Conservation (phyloP, 2,888 invertebrate genomes). For the Beris morrisii region DNA sequence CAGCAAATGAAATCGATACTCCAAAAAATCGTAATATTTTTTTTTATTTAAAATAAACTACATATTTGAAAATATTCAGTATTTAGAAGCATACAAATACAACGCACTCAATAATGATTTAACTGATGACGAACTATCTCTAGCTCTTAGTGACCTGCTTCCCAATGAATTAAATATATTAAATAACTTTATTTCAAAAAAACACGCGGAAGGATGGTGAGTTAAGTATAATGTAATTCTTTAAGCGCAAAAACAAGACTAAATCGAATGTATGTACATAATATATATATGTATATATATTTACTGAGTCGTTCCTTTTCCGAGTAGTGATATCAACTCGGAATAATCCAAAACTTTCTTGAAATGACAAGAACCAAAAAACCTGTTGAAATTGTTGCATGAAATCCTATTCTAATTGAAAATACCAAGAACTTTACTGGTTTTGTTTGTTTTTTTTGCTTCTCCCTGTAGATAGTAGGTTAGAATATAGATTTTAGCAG, state of each 20-base stretch:
- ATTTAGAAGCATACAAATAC: conserved; percentile 18
- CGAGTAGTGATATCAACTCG: no score
- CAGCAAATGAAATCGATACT: no score
- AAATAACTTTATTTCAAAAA: conserved; percentile 43
- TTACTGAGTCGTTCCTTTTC: no score
- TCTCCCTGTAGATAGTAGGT: no score
- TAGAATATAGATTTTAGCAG: no score
- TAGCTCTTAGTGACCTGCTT: conserved; percentile 47
- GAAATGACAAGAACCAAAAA: no score
- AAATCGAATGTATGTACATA: background rate
- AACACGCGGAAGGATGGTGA: background rate
- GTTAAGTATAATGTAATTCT: background rate
- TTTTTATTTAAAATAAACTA: background rate
- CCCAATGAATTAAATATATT: conserved; percentile 47
- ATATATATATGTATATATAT: background rate
- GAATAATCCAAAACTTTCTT: no score
- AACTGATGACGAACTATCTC: conserved; percentile 48
- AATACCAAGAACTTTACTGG: no score
- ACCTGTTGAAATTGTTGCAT: no score
- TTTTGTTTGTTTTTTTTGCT: no score
- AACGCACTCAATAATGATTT: conserved; percentile 34
- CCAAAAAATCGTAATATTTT: no score
- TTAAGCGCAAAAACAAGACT: background rate
- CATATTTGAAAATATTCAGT: conserved; percentile 14
- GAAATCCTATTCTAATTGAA: no score